Conservation (phyloP, 2,888 invertebrate species). For the Nephrotoma appendiculata region DNA sequence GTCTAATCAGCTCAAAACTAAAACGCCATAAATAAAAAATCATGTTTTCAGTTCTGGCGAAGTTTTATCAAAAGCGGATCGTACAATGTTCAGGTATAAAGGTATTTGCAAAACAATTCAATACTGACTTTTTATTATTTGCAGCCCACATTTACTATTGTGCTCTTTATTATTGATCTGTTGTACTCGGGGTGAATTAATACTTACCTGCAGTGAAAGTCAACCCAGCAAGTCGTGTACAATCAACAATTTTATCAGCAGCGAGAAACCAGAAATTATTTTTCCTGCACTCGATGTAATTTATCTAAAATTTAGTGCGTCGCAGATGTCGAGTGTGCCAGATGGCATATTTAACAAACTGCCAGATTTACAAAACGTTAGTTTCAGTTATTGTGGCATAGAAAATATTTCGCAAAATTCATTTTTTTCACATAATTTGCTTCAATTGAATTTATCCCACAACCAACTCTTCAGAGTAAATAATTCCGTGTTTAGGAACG, state of each 20-base stretch:
- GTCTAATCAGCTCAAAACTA: no score
- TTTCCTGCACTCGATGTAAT: neutral
- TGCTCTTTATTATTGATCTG: no score
- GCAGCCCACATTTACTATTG: no score
- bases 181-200: no score
- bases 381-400: neutral
- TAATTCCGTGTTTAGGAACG: neutral
- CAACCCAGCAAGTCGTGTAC: neutral
- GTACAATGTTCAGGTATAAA: no score
- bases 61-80: no score
- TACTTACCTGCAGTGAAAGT: no score
- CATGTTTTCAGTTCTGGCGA: no score
- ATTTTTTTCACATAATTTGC: neutral
- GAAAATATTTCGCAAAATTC: neutral
- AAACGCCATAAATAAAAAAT: no score
- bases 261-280: neutral
- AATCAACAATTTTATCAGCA: neutral
- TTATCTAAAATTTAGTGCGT: neutral
- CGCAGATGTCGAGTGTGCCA: neutral
- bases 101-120: no score
- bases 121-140: no score
- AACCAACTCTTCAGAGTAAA: neutral
- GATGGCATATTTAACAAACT: neutral
- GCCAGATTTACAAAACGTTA: neutral
- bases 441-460: neutral